Evolutionary conservation across 2,797 vertebrate species (phyloP), one percentile per base, ranked within the genome.

Genomic region (Apogon hyalosoma): DNA sequence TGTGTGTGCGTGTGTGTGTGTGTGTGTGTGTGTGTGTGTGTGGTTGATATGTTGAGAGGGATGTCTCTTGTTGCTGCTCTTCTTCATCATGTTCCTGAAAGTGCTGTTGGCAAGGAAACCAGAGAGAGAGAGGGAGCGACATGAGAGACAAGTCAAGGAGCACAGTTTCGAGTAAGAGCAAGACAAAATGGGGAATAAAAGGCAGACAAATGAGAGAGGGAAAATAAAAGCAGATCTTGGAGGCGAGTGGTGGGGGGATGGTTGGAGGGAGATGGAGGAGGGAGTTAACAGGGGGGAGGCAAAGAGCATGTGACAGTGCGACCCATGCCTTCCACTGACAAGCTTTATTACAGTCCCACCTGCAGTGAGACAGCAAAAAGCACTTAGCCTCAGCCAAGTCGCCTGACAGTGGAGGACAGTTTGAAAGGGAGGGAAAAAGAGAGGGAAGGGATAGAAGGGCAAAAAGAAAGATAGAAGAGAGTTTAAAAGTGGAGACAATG

Each of bases 341-440:
- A 69, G 90, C 90, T 88, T 91, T 90, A 90, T 92, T 89, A 90
- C 86, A 88, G 84, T 82, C 85, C 90, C 90, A 87, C 90, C 87
- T 88, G 89, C 87, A 82, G 83, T 51, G 81, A 85, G 82, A 94
- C 92, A 92, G 79, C 80, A 75, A 89, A 93, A 93, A 88, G 88
- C 92, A 93, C 90, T 92, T 92, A 92, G 88, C 77, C 75, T 82
- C 77, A 79, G 84, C 73, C 81, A 73, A 86, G 71, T 70, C 51
- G 55, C 61, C 81, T 83, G 86, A 87, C 80, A 86, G 73, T 31
- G 71, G 74, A 84, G 82, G 56, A 75, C 74, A 78, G 75, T 64
- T 67, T 21, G 59, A 56, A 79, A 80, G 72, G 60, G 62, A 67
- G 63, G 46, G 48, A 72, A 62, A 52, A 43, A 75, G 57, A 68